Evolutionary conservation across 2,797 vertebrate species (phyloP), one percentile per base, ranked within the genome.

Genomic region (Strix occidentalis): DNA sequence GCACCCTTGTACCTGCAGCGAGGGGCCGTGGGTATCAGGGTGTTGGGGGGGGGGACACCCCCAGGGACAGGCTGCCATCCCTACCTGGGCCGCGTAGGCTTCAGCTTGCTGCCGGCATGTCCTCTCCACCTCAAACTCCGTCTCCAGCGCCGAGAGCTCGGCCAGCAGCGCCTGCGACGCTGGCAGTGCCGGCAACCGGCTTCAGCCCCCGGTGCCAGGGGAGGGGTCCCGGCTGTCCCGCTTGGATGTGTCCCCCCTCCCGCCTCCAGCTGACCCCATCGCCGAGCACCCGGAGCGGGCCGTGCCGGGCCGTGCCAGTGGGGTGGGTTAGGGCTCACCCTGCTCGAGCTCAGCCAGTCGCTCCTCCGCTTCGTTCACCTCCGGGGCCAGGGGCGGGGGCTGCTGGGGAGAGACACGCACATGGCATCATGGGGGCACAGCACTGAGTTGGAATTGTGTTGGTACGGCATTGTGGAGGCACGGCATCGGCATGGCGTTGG

Each of bases 91-190:
- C 13, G 98, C 98, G 17, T 98, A 95, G 5, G 94, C 95, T 81
- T 98, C 98, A 1, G 98, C 98, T 33, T 39, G 98, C 79, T 98
- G 98, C 69, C 98, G 96, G 71, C 98, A 98, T 5, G 88, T 97
- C 28, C 97, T 96, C 41, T 99, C 98, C 2, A 98, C 96, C 94
- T 98, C 97, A 76, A 97, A 98, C 97, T 99, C 97, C 1, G 93
- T 79, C 96, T 99, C 98, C 94, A 99, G 91, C 0, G 97, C 82
- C 1, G 96, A 96, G 6, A 99, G 98, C 96, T 99, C 98, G 3
- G 98, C 98, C 90, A 99, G 95, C 66, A 99, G 97, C 16, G 97
- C 98, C 91, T 79, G 96, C 1, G 99, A 99, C 3, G 96, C 99
- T 99, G 96, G 15, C 43, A 43, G 43, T 43, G 43, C 43, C 43